Percentiles rank a stretch among this genome's conserved stretches.
These are phyloP conservation scores for Promerops cafer DNA, from an alignment of 2,113 vertebrate species.

Conservation along the genomic window DNA sequence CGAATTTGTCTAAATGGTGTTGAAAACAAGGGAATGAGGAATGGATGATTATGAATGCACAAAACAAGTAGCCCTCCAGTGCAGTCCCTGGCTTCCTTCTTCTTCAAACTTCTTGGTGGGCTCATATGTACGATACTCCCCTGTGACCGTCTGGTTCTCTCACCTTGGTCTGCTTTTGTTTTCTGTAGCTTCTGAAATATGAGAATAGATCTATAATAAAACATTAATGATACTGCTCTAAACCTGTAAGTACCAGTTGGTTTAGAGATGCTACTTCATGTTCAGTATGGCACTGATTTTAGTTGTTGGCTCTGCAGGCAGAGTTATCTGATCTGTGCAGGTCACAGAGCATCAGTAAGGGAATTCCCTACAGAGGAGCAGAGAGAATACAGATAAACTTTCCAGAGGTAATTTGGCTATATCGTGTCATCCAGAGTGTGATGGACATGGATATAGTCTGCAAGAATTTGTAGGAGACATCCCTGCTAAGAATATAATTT, in stretches of 20 bases:
- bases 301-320: neutral
- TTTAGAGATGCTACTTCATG: neutral
- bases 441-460: neutral
- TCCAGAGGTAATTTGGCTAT: neutral
- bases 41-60: neutral
- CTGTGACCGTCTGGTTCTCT: neutral
- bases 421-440: neutral
- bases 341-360: neutral
- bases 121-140: neutral
- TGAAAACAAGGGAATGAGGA: neutral
- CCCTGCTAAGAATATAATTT: neutral
- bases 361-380: neutral
- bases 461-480: neutral
- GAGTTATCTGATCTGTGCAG: neutral
- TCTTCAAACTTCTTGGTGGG: neutral
- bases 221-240: neutral
- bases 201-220: neutral
- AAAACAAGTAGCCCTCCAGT: neutral
- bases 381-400: neutral
- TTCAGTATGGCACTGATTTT: neutral
- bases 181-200: neutral
- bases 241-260: neutral
- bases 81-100: neutral
- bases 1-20: neutral
- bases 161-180: neutral